These are phyloP conservation scores for Helicoverpa assulta DNA, from an alignment of 2,888 invertebrate species.

Conservation along the genomic window DNA sequence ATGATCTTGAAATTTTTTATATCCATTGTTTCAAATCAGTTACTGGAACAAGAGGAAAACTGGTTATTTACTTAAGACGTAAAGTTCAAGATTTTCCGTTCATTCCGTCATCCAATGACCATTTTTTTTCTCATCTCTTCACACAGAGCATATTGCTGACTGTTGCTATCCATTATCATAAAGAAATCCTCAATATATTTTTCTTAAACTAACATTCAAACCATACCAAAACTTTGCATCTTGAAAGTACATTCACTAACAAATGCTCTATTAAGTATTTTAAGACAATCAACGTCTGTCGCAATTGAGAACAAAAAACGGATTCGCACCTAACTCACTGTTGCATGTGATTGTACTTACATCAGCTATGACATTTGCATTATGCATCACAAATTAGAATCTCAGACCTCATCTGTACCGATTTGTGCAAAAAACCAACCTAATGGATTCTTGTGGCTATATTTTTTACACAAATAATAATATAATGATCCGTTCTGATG, in stretches of 20 bases:
- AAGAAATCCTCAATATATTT: neutral
- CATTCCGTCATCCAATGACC: conserved; percentile 37
- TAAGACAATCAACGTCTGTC: conserved; percentile 19
- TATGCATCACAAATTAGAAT: conserved; percentile 38
- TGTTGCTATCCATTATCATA: neutral
- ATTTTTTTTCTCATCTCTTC: conserved; percentile 20
- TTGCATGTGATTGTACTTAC: conserved; percentile 32
- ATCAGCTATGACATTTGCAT: conserved; percentile 46
- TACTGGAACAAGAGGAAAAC: conserved; percentile 36
- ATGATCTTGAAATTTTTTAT: conserved; percentile 31
- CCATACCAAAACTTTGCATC: conserved; percentile 13
- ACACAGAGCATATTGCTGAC: conserved; percentile 20
- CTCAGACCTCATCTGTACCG: conserved; percentile 25
- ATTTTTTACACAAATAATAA: conserved; percentile 31
- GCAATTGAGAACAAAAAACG: conserved; percentile 36
- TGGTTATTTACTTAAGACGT: conserved; percentile 6
- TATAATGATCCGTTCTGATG: conserved; percentile 37
- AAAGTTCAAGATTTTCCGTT: conserved; percentile 43
- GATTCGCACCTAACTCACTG: conserved; percentile 22
- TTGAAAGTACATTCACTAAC: conserved; percentile 13
- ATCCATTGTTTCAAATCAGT: conserved; percentile 32
- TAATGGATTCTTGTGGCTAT: conserved; percentile 47
- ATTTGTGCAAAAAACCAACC: conserved; percentile 42
- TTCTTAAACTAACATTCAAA: conserved; percentile 2
- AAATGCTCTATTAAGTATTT: conserved; percentile 18